phyloP scores from a whole-genome alignment of 2,113 vertebrate species.

The Psammodynastes pulverulentus region DNA sequence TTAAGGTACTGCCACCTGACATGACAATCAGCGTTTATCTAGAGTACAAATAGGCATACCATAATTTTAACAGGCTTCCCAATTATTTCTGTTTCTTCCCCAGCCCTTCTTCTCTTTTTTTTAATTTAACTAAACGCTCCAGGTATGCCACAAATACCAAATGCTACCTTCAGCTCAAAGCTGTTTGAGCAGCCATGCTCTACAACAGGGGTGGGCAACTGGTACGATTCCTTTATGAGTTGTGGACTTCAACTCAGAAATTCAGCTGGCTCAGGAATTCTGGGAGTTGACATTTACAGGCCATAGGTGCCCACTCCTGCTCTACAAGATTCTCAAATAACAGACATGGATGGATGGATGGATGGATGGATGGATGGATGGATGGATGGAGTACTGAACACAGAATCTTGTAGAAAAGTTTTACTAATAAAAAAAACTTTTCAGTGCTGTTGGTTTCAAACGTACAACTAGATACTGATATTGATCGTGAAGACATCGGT shows the following conservation, averaged over 20 bases:
- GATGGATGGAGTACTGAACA: neutral
- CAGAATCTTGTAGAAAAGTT: neutral
- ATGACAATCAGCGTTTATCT: neutral
- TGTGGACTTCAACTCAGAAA: neutral
- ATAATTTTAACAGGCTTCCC: neutral
- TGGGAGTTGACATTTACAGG: neutral
- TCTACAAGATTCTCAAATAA: neutral
- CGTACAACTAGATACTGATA: neutral
- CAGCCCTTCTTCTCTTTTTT: neutral
- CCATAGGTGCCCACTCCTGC: neutral
- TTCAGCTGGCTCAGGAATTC: neutral
- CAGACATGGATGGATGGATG: neutral
- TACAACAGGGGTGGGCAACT: neutral
- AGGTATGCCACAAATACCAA: neutral
- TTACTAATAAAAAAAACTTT: neutral
- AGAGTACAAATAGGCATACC: neutral
- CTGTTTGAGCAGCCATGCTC: neutral
- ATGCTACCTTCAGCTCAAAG: neutral
- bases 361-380: neutral
- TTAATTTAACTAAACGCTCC: neutral
- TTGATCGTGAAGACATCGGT: slow-evolving; percentile 23
- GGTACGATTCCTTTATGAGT: neutral
- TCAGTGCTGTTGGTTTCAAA: neutral
- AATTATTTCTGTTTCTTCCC: neutral
- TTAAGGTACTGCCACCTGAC: neutral